Base-by-base conservation (phyloP, 2,797 vertebrate species). In the Centropyge bicolor region DNA sequence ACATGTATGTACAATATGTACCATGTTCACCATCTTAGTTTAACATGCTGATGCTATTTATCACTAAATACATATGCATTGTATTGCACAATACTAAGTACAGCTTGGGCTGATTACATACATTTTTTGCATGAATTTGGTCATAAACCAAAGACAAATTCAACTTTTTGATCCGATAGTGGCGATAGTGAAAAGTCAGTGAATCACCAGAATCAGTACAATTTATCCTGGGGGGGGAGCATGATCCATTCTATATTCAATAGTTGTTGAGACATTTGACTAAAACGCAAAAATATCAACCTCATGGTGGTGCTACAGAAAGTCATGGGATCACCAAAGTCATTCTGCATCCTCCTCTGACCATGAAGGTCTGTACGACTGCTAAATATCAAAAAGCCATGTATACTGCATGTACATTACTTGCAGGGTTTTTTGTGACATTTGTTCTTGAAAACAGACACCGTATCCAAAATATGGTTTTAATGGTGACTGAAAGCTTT, bases 401-500 rank as follows among this genome's bases (percentile, higher is more conserved):
- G 52, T 83, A 24, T 27, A 35, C 67, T 74, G 31, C 73, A 76
- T 83, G 38, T 52, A 38, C 46, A 46, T 54, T 48, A 70, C 62
- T 74, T n/a, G 35, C 40, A 72, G 24, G 24, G 12, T 46, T 31
- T 51, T 72, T 51, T 69, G 14, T 55, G 14, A 74, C 57, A 45
- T 70, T 43, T 43, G 24, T 31, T 17, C 41, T 72, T 66, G 43
- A 20, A 84, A 80, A 87, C 43, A 46, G 45, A 48, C 41, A 67
- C 38, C 69, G 51, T 67, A 86, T 66, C 38, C 51, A 82, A 84
- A 88, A 81, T 70, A 22, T 60, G 55, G 36, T 72, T 81, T 80
- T 82, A 87, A 85, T 80, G 64, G 43, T 20, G 59, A 51, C 55
- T 82, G 74, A 88, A 86, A 73, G 80, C 67, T 14, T 35, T 36